These are phyloP conservation scores for Dasysyrphus albostriatus DNA, from an alignment of 2,888 invertebrate genomes.

Conservation along the genomic window DNA sequence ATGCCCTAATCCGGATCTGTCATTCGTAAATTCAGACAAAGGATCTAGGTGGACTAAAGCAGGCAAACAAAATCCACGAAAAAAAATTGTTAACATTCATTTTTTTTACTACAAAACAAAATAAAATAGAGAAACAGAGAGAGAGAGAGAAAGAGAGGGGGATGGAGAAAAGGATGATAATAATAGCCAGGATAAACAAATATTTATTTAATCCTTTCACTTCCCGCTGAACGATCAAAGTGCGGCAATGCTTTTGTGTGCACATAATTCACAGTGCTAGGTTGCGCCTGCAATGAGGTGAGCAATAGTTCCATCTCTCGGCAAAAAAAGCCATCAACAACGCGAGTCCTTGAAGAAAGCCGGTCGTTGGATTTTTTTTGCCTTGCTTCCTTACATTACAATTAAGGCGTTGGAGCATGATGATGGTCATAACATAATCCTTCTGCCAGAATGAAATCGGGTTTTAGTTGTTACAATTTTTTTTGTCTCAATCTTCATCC, in stretches of 20 bases:
- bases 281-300: constrained; percentile 69
- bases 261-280: constrained; percentile 32
- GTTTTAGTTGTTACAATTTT: constrained; percentile 51
- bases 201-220: constrained; percentile 76
- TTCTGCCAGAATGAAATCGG: constrained; percentile 62
- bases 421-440: constrained; percentile 75
- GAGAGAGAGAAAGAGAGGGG: background rate
- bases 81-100: constrained; percentile 23
- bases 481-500: constrained; percentile 58
- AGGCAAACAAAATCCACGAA: constrained; percentile 29
- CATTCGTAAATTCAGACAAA: constrained; percentile 75
- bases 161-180: constrained; percentile 32
- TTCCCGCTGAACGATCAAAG: constrained; percentile 74
- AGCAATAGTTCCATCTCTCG: constrained; percentile 62
- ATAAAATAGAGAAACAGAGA: background rate
- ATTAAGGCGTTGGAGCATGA: constrained; percentile 74
- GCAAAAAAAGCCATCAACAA: constrained; percentile 19
- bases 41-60: constrained; percentile 54
- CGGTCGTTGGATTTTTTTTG: background rate
- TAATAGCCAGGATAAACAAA: constrained; percentile 74
- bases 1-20: constrained; percentile 75
- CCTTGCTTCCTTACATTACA: constrained; percentile 47
- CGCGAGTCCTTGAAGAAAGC: constrained; percentile 66
- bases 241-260: constrained; percentile 60
- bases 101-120: constrained; percentile 21